Conservation (phyloP, 1,140 invertebrate species). For the Apis mellifera region Amel_HAv3.1 CM009935.2:7013501-7014000, state of each 20-base stretch:
- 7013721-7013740: slow-evolving; percentile 36
- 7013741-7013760: slow-evolving; percentile 39
- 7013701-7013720: slow-evolving; percentile 42
- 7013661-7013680: slow-evolving; percentile 4
- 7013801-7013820: slow-evolving; percentile 19
- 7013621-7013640: neutral
- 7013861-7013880: too few species aligned
- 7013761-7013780: slow-evolving; percentile 44
- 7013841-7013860: slow-evolving; percentile 17
- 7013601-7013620: neutral
- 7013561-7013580: neutral
- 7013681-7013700: neutral
- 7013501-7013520: neutral
- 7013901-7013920: neutral
- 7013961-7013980: neutral
- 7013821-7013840: slow-evolving; percentile 39
- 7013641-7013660: neutral
- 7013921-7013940: neutral
- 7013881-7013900: neutral
- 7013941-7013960: neutral
- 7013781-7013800: slow-evolving; percentile 51
- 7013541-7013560: neutral
- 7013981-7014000: too few species aligned
- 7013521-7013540: neutral
- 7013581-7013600: neutral